Base-by-base conservation (phyloP, 2,888 invertebrate genomes). In the Drosophila mimica region DNA sequence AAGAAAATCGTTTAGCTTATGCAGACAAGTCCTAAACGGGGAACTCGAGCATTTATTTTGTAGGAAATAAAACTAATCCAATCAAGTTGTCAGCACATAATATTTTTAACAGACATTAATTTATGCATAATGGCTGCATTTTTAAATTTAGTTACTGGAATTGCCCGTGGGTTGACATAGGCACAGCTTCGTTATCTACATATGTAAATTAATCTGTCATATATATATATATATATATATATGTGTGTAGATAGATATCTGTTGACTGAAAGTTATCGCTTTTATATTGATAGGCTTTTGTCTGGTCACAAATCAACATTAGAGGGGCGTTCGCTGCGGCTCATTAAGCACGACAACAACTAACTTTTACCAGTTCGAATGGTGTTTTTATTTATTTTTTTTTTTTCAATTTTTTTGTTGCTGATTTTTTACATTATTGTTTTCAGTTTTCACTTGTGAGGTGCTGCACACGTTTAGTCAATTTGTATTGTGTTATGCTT, bases 401-500 rank as follows among this genome's bases (percentile, higher is more conserved):
- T 54, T 51, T 51, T 75, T 8, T 8, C 6, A 33, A 4, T 28
- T 17, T 54, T 34, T 25, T 54, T 56, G 56, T 70, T 58, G 54
- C 52, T 70, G 54, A 54, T 52, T 66, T 56, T 72, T 38, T 52
- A 65, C 43, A 64, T 80, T 82, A 78, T 85, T 80, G 75, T 80
- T 83, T 85, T 77, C 86, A 71, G 81, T 83, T 88, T 57, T 57
- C 57, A 80, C 83, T 85, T 79, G 76, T 74, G 54, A 52, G 79
- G 74, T 76, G 82, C 86, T 38, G 38, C 56, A 71, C 83, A 85
- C 86, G 84, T 88, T 88, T 86, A 70, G 72, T 56, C 70, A 57
- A 81, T 82, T 77, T 58, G 79, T 83, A 53, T 76, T 82, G 5
- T 40, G 88, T 72, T 74, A 82, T 75, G 82, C 74, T 86, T 83